These are phyloP conservation scores for Diachrysia chrysitis DNA, from an alignment of 2,888 invertebrate genomes.

Conservation along the genomic window DNA sequence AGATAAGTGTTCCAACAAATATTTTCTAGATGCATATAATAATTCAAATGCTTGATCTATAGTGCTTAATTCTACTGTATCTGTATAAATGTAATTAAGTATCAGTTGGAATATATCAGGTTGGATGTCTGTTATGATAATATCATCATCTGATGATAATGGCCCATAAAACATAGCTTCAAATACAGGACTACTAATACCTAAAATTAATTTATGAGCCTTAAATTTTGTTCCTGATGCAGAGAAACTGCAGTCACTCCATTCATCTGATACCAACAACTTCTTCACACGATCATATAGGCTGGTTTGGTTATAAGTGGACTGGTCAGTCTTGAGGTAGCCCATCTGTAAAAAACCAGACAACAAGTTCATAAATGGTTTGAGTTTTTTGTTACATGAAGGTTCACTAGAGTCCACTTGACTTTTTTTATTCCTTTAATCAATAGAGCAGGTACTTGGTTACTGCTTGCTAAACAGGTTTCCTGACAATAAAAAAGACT, in stretches of 20 bases:
- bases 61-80: constrained; percentile 86
- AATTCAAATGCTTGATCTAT: constrained; percentile 90
- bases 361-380: constrained; percentile 12
- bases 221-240: constrained; percentile 86
- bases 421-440: constrained; percentile 31
- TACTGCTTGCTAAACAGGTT: constrained; percentile 31
- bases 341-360: constrained; percentile 79
- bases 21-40: constrained; percentile 91
- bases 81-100: constrained; percentile 90
- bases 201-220: constrained; percentile 90
- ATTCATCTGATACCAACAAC: constrained; percentile 84
- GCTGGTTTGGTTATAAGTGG: constrained; percentile 68
- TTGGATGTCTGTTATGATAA: constrained; percentile 89
- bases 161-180: constrained; percentile 92
- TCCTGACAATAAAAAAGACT: constrained; percentile 10
- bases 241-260: constrained; percentile 90
- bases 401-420: background rate
- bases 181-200: constrained; percentile 91
- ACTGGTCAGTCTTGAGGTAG: constrained; percentile 70
- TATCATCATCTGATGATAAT: constrained; percentile 84
- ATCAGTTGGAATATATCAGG: constrained; percentile 90
- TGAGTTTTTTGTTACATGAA: constrained; percentile 26
- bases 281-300: constrained; percentile 85
- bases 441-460: constrained; percentile 12
- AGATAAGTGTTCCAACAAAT: constrained; percentile 88